Conservation (phyloP, 2,797 vertebrate genomes). For the Petrocephalus sullivani region DNA sequence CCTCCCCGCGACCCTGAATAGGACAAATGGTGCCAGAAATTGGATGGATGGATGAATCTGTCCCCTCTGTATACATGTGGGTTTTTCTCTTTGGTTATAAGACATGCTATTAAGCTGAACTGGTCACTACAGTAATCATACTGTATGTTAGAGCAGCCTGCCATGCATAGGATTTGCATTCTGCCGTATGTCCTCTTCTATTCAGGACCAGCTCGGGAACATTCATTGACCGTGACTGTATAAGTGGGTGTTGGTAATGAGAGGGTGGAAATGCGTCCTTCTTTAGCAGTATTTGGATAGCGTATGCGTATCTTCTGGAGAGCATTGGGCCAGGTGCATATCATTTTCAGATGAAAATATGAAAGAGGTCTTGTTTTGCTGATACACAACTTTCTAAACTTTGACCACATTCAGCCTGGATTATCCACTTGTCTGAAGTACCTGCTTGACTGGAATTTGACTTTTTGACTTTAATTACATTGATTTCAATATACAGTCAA, state of each 20-base stretch:
- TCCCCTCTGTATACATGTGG: not conserved
- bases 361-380: not conserved
- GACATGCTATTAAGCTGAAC: not conserved
- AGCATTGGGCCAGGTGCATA: not conserved
- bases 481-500: slow-evolving; percentile 14
- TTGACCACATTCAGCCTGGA: not conserved
- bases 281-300: not conserved
- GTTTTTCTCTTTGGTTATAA: not conserved
- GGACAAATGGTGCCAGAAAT: no score
- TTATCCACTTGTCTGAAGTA: not conserved
- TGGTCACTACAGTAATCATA: not conserved
- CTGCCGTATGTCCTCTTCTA: not conserved
- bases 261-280: not conserved
- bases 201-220: not conserved
- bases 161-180: not conserved
- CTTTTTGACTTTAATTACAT: not conserved
- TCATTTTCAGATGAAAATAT: not conserved
- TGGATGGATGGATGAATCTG: not conserved
- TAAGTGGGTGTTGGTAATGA: not conserved
- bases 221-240: not conserved
- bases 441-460: not conserved
- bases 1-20: not conserved
- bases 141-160: not conserved
- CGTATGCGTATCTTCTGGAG: not conserved
- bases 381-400: not conserved